Evolutionary conservation across 2,113 vertebrate species (phyloP).

Genomic region (Caranx ignobilis): DNA sequence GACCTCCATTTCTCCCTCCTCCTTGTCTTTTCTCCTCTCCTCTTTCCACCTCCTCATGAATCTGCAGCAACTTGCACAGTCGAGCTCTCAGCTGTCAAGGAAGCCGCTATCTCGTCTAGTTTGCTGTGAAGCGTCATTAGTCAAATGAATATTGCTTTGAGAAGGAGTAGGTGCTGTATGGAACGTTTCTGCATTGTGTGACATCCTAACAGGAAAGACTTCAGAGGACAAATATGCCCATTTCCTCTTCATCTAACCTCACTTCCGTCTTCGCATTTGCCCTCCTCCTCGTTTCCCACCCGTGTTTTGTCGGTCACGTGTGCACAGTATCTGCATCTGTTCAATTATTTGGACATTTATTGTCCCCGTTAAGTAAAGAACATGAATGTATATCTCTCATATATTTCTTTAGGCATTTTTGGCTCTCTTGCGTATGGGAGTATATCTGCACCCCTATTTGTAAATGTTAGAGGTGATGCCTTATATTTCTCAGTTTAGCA

Average conservation of each 20-base stretch:
- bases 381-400: not conserved
- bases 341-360: not conserved
- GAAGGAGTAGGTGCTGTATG: not conserved
- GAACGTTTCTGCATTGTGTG: constrained; percentile 50
- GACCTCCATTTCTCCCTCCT: constrained; percentile 37
- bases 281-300: constrained; percentile 5
- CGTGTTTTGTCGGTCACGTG: not conserved
- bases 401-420: not conserved
- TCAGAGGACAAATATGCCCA: constrained; percentile 56
- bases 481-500: not conserved
- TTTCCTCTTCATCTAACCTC: constrained; percentile 67
- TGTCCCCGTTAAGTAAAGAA: not conserved
- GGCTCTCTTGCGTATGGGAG: not conserved
- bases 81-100: constrained; percentile 14
- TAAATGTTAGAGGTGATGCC: not conserved
- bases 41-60: not conserved
- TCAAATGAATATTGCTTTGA: not conserved
- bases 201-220: constrained; percentile 59
- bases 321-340: not conserved
- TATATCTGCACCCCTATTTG: not conserved
- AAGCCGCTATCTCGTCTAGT: constrained; percentile 16
- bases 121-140: not conserved
- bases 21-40: constrained; percentile 3
- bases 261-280: constrained; percentile 45
- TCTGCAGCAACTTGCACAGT: constrained; percentile 14